Evolutionary conservation across 2,797 vertebrate species (phyloP).

Genomic region (Micropoecilia bifurca): DNA sequence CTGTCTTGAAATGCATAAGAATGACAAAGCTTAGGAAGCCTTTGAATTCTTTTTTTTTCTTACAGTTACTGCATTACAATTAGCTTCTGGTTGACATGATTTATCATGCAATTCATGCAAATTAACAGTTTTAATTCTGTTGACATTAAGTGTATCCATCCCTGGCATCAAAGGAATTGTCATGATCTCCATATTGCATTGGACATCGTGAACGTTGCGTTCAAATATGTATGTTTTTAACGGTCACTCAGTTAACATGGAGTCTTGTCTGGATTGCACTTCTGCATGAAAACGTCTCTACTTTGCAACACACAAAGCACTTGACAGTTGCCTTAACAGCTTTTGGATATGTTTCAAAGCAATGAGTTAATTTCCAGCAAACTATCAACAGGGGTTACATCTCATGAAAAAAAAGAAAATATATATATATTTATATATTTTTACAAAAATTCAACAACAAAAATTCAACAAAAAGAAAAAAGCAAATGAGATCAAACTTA

Average conservation of each 20-base stretch:
- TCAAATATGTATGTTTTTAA: conserved; percentile 24
- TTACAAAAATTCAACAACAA: conserved; percentile 68
- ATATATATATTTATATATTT: conserved; percentile 6
- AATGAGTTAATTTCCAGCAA: conserved; percentile 70
- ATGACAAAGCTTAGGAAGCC: conserved; percentile 90
- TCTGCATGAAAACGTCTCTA: conserved; percentile 79
- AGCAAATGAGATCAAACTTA: conserved; percentile 75
- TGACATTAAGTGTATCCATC: conserved; percentile 77
- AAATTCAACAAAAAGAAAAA: conserved; percentile 72
- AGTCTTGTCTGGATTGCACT: conserved; percentile 69
- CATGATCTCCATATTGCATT: conserved; percentile 76
- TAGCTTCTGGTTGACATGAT: conserved; percentile 84
- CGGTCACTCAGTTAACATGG: conserved; percentile 57
- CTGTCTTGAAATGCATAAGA: conserved; percentile 92
- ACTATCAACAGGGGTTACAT: conserved; percentile 70
- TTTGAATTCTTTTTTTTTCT: conserved; percentile 81
- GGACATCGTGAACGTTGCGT: conserved; percentile 64
- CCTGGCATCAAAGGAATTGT: conserved; percentile 75
- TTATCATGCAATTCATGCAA: conserved; percentile 98
- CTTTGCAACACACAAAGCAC: conserved; percentile 85
- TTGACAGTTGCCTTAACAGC: conserved; percentile 80
- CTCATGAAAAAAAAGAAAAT: conserved; percentile 66
- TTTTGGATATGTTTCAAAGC: conserved; percentile 71
- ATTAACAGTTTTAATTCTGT: conserved; percentile 83
- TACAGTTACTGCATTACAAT: conserved; percentile 86